Evolutionary conservation across 2,113 vertebrate species (phyloP).

Genomic region (Heliornis fulica): DNA sequence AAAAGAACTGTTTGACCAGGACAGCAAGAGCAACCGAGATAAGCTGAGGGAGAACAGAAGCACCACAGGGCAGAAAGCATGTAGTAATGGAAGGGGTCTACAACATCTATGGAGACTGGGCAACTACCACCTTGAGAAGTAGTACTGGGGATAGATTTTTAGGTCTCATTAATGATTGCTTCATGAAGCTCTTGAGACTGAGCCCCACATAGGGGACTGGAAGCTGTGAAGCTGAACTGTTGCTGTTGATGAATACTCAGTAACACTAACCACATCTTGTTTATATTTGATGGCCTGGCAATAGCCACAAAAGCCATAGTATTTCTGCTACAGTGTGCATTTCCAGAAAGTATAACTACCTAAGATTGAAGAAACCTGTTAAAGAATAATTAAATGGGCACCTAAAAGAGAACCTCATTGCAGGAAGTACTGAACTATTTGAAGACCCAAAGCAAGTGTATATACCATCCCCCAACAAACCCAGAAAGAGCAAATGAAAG

Average conservation of each 20-base stretch:
- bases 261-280: not conserved
- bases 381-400: not conserved
- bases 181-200: not conserved
- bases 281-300: not conserved
- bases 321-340: not conserved
- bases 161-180: not conserved
- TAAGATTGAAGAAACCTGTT: not conserved
- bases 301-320: not conserved
- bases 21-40: not conserved
- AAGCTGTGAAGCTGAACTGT: not conserved
- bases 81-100: not conserved
- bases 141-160: not conserved
- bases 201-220: no score
- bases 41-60: not conserved
- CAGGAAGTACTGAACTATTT: not conserved
- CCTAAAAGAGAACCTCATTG: not conserved
- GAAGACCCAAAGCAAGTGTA: not conserved
- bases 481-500: not conserved
- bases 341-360: not conserved
- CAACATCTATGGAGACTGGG: not conserved
- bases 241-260: not conserved
- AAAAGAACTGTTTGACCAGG: not conserved
- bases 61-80: not conserved
- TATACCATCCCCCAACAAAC: not conserved
- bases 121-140: not conserved